Percentiles rank a stretch among this genome's conserved stretches.
phyloP scores from a whole-genome alignment of 2,113 vertebrate species.

The Stictonetta naevosa region DNA sequence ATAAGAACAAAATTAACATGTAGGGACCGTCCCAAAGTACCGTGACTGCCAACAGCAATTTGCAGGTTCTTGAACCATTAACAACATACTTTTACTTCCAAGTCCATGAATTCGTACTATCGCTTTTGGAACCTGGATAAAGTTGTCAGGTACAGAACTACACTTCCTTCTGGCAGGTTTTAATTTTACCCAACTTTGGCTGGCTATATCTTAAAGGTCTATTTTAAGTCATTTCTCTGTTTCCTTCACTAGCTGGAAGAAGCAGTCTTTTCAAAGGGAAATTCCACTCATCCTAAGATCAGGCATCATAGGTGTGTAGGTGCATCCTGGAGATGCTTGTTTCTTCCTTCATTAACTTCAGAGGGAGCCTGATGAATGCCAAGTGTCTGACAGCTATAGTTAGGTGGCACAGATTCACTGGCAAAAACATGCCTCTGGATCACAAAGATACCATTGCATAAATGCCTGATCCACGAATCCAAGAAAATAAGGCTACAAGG shows the following conservation, averaged over 20 bases:
- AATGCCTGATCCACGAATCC: not conserved
- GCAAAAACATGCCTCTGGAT: not conserved
- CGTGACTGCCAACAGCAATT: not conserved
- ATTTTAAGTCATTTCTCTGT: not conserved
- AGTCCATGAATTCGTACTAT: not conserved
- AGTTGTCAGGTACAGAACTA: not conserved
- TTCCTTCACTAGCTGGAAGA: not conserved
- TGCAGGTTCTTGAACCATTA: not conserved
- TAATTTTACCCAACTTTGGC: not conserved
- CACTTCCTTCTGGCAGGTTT: not conserved
- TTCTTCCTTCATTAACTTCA: not conserved
- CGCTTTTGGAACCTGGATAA: not conserved
- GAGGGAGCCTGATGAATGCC: not conserved
- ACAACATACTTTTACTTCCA: not conserved
- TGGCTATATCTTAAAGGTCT: not conserved
- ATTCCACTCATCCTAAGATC: not conserved
- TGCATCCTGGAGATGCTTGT: not conserved
- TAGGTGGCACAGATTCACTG: not conserved
- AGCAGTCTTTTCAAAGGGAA: not conserved
- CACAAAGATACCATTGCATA: not conserved
- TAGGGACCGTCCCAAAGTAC: not conserved
- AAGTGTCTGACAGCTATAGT: not conserved
- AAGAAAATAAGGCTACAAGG: not conserved
- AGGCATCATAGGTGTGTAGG: fast-evolving
- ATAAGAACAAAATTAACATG: not conserved